Base-by-base conservation (phyloP, 2,888 invertebrate genomes). In the Lasius platythorax region DNA sequence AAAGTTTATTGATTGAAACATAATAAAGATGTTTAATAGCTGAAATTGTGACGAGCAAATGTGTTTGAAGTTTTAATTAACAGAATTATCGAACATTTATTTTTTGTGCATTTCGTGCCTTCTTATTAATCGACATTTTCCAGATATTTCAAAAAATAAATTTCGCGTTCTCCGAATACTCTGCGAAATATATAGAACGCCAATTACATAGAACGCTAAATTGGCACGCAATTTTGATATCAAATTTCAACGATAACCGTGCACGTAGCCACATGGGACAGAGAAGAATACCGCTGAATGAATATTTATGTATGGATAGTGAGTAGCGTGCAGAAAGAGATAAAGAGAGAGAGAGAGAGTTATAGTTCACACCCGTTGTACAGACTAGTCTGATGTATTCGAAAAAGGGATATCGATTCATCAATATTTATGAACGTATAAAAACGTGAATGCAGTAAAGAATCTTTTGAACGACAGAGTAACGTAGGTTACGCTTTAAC, bases 251-350 rank as follows among this genome's bases (percentile, higher is more conserved):
- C 30, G 40, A 68, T 78, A 78, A 78, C 78, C 40, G 30, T 30
- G 8, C 33, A 30, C 43, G 43, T 64, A 75, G 9, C 43, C 40
- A 40, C 58, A 37, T 68, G 58, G 30, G 78, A 56, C 43, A 56
- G 78, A 78, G 40, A 43, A 78, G 68, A 68, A 78, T 78, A 68
- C 11, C 53, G 37, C 28, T 8, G 78, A n/a, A 78, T 78, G 78
- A 68, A 78, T 78, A 78, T 78, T 78, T 78, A 78, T 78, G 58
- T 78, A 78, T 68, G 78, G 58, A 78, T 78, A 78, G 78, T n/a
- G 70, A 78, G 43, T n/a, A 58, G 50, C 50, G 18, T 8, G 50
- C 18, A 2, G 50, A 53, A n/a, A n/a, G 50, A 8, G 8, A 53
- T n/a, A 28, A 18, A n/a, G 50, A 50, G 6, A 50, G 12, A 28